phyloP scores from a whole-genome alignment of 1,140 invertebrate species.

The Ylistrum balloti region DNA sequence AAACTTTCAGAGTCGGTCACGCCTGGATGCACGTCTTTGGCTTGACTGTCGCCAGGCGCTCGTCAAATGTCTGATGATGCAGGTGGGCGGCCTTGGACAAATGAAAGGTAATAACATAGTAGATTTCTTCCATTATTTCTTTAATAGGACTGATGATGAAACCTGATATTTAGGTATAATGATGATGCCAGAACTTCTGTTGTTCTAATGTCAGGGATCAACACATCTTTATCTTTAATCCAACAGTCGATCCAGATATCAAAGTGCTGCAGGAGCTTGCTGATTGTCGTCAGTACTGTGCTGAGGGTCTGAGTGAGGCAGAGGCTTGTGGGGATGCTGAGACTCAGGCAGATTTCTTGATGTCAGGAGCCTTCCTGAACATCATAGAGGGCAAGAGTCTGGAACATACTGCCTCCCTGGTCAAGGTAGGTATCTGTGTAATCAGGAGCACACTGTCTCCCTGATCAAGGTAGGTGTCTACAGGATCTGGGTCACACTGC shows the following conservation, averaged over 20 bases:
- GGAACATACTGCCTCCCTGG: conserved; percentile 73
- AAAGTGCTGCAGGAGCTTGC: conserved; percentile 78
- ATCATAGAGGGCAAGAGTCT: conserved; percentile 79
- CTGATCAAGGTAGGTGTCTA: no score
- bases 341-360: conserved; percentile 78
- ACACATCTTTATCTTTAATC: background rate
- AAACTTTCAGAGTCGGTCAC: conserved; percentile 79
- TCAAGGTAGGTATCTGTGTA: conserved; percentile 73
- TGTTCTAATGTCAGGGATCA: background rate
- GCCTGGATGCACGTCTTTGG: conserved; percentile 80
- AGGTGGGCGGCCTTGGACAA: conserved; percentile 80
- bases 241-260: conserved; percentile 64
- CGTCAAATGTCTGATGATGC: conserved; percentile 73
- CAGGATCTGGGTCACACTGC: no score
- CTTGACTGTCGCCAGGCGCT: conserved; percentile 76
- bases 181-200: no score
- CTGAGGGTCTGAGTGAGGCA: conserved; percentile 77
- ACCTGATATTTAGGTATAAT: no score
- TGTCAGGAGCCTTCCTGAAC: conserved; percentile 75
- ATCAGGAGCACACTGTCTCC: background rate
- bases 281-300: conserved; percentile 79
- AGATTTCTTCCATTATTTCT: no score
- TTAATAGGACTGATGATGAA: no score
- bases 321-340: conserved; percentile 77
- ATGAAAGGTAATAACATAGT: conserved; percentile 74